These are phyloP conservation scores for Pithecia hirsuta DNA, from an alignment of 2,797 vertebrate species.

Conservation along the genomic window DNA sequence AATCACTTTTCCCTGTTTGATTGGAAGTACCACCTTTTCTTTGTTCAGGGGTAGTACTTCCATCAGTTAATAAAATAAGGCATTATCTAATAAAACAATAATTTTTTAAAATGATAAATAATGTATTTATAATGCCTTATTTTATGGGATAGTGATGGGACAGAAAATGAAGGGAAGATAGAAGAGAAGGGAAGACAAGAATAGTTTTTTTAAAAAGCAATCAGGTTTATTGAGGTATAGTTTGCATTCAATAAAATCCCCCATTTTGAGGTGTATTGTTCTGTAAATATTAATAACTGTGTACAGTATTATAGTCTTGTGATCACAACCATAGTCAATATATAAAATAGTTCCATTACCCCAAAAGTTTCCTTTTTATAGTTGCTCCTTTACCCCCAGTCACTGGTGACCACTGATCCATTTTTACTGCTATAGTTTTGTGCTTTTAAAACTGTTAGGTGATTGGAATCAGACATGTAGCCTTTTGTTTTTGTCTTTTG, in stretches of 20 bases:
- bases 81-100: too few relatives aligned
- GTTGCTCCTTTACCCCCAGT: neutral
- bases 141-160: neutral
- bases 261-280: neutral
- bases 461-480: neutral
- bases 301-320: neutral
- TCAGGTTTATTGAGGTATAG: neutral
- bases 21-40: neutral
- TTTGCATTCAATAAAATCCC: neutral
- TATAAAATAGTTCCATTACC: neutral
- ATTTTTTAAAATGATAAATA: too few relatives aligned
- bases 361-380: neutral
- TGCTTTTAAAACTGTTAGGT: neutral
- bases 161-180: neutral
- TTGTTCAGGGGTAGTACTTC: neutral
- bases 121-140: too few relatives aligned
- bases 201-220: neutral
- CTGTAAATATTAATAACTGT: neutral
- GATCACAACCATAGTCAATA: neutral
- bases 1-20: neutral
- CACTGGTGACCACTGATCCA: neutral
- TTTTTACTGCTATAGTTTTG: neutral
- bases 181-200: neutral
- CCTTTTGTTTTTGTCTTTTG: slow-evolving; percentile 38
- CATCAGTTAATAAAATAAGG: too few relatives aligned